Conservation (phyloP, 2,113 vertebrate species). For the Thermophis baileyi region DNA sequence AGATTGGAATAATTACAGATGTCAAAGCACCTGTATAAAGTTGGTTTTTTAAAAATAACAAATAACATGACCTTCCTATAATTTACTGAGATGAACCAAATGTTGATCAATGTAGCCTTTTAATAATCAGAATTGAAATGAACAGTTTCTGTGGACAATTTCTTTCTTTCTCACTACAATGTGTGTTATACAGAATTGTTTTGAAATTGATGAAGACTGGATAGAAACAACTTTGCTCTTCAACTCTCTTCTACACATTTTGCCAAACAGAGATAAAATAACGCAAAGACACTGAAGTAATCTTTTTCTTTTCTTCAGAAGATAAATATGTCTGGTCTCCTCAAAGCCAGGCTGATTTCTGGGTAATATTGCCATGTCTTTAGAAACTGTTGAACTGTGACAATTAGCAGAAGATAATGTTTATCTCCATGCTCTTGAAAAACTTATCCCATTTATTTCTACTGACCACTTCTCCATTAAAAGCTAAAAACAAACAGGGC, state of each 20-base stretch:
- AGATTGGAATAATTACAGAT: background rate
- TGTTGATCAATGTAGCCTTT: background rate
- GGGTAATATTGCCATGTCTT: background rate
- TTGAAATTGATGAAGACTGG: background rate
- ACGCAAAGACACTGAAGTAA: background rate
- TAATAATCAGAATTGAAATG: background rate
- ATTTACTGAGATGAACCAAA: background rate
- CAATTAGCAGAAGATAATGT: background rate
- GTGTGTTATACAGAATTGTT: background rate
- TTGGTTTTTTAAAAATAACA: too few species aligned
- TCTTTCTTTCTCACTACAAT: background rate
- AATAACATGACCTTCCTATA: background rate
- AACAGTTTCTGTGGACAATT: background rate
- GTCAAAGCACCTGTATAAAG: background rate
- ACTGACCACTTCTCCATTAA: background rate
- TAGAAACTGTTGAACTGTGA: background rate
- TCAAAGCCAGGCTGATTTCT: background rate
- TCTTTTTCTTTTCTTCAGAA: background rate
- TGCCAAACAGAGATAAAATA: background rate
- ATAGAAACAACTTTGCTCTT: background rate
- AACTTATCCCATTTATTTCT: background rate
- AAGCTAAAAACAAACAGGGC: background rate
- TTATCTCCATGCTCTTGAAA: background rate
- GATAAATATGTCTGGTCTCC: background rate
- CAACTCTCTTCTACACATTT: background rate